A percentile compares a stretch with the other conserved stretches of the same genome.
phyloP scores from a whole-genome alignment of 1,140 invertebrate genomes.

The Drosophila melanogaster region Release_6_plus_ISO1_MT NT_037436.4:1397501-1398000 shows the following conservation, averaged over 20 bases:
- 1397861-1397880: too few relatives aligned
- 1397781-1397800: neutral
- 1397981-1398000: slow-evolving; percentile 94
- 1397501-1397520: slow-evolving; percentile 56
- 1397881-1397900: too few relatives aligned
- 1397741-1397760: slow-evolving; percentile 87
- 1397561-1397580: neutral
- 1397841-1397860: too few relatives aligned
- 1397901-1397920: neutral
- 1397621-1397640: neutral
- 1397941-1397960: slow-evolving; percentile 94
- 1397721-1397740: slow-evolving; percentile 93
- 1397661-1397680: slow-evolving; percentile 85
- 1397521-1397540: slow-evolving; percentile 56
- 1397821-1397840: too few relatives aligned
- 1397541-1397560: slow-evolving; percentile 28
- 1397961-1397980: slow-evolving; percentile 93
- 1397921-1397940: slow-evolving; percentile 85
- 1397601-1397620: neutral
- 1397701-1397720: slow-evolving; percentile 93
- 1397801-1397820: too few relatives aligned
- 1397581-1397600: slow-evolving; percentile 7
- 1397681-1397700: slow-evolving; percentile 84
- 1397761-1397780: neutral
- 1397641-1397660: neutral